Evolutionary conservation across 2,113 vertebrate genomes (phyloP).

Genomic region (Toxostoma redivivum): DNA sequence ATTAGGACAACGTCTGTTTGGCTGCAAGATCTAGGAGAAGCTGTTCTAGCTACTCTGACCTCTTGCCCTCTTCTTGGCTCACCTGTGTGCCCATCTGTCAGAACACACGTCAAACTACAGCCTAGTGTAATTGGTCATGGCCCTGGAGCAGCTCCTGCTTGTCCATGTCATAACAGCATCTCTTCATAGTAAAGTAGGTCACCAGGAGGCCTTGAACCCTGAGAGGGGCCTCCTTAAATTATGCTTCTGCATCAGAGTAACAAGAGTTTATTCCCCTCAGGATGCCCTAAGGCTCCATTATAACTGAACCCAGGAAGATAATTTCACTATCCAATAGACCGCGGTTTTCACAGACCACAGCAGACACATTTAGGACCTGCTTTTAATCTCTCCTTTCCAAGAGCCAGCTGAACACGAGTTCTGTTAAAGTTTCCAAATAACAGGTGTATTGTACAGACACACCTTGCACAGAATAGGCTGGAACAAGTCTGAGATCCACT

Average conservation of each 20-base stretch:
- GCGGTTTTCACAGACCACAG: not conserved
- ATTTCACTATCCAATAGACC: not conserved
- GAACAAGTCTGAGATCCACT: not conserved
- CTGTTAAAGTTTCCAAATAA: not conserved
- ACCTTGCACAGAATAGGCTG: not conserved
- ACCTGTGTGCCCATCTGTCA: not conserved
- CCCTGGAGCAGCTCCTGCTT: not conserved
- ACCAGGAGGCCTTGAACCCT: not conserved
- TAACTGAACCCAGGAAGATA: not conserved
- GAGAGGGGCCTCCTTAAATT: not conserved
- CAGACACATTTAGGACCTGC: not conserved
- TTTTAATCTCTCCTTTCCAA: slow-evolving; percentile 1
- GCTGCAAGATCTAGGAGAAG: not conserved
- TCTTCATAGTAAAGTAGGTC: not conserved
- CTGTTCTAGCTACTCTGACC: not conserved
- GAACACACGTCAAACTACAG: not conserved
- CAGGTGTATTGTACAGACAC: not conserved
- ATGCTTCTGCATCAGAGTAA: not conserved
- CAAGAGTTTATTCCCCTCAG: not conserved
- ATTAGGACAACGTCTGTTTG: not conserved
- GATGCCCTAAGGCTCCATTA: not conserved
- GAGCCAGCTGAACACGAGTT: not conserved
- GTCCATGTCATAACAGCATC: not conserved
- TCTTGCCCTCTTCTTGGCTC: not conserved
- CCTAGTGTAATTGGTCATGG: not conserved